A percentile compares a stretch with the other conserved stretches of the same genome.
Evolutionary conservation across 2,888 invertebrate species (phyloP).

Genomic region (Coecobrya sp.): DNA sequence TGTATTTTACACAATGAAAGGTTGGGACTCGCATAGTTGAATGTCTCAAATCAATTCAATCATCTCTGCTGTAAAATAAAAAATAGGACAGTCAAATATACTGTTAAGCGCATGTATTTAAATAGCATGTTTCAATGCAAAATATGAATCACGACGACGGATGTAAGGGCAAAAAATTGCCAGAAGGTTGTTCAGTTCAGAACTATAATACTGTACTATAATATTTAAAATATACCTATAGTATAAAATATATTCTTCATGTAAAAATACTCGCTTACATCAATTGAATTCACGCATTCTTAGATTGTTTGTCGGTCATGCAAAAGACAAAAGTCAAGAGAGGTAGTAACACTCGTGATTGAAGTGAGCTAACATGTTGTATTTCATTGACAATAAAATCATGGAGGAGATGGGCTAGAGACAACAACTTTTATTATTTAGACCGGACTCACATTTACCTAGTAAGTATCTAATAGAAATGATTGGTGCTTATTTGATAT

Average conservation of each 20-base stretch:
- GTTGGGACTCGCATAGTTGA: neutral
- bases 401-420: neutral
- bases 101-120: neutral
- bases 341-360: neutral
- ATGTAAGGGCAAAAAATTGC: neutral
- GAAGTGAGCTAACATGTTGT: neutral
- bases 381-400: conserved; percentile 19
- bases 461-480: no score
- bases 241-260: conserved; percentile 6
- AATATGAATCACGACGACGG: conserved; percentile 43
- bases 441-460: no score
- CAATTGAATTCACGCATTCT: conserved; percentile 33
- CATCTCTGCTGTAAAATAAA: neutral
- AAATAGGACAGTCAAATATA: conserved; percentile 5
- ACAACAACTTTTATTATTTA: neutral
- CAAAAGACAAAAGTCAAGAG: neutral
- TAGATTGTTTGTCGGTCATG: conserved; percentile 15
- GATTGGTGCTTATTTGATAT: no score
- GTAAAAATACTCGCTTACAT: neutral
- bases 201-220: neutral
- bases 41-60: conserved; percentile 31
- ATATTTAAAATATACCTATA: neutral
- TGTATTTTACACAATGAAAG: conserved; percentile 6
- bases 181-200: conserved; percentile 10
- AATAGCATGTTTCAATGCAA: conserved; percentile 17